Evolutionary conservation across 2,797 vertebrate genomes (phyloP), one percentile per base, ranked within the genome.

Genomic region (Coluber constrictor): DNA sequence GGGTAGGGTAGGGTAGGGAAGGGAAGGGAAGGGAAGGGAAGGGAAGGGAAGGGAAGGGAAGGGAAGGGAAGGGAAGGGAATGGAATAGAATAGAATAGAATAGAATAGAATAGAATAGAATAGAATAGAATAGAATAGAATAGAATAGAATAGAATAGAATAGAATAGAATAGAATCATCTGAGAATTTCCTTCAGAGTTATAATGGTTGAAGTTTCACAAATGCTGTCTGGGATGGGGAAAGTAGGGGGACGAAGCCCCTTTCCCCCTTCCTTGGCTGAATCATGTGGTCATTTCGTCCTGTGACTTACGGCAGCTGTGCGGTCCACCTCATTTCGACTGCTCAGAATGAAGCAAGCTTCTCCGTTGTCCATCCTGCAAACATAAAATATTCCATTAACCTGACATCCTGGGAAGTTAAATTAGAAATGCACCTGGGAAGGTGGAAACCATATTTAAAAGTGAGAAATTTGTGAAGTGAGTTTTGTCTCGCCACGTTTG

Each of bases 331-430:
- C 98, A 0, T 99, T 99, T 0, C 99, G 97, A 95, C 99, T 99
- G 97, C 98, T 99, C 74, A 99, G 98, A 51, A 99, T 99, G 93
- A 99, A 99, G 94, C 99, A 99, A 93, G 98, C 99, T 94, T 99
- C 98, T 0, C 99, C 99, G 0, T 99, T 98, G 95, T 99, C 99
- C 98, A 99, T 98, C 97, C 99, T 99, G 97, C 86, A 96, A 92
- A 90, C n/a, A 55, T 27, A 95, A 47, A 92, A 51, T 0, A 29
- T 3, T 23, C 54, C 96, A 2, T 98, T 97, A 97, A 97, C 89
- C 51, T 94, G 97, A 63, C 56, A 10, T 56, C 25, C 6, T 59
- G 20, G 1, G 0, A 54, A 43, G 43, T 29, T n/a, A 5, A n/a
- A 57, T 12, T 16, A 6, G 32, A 32, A 37, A 25, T 10, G 9